Conservation (phyloP, 2,797 vertebrate genomes). For the Hippocampus kuda region DNA sequence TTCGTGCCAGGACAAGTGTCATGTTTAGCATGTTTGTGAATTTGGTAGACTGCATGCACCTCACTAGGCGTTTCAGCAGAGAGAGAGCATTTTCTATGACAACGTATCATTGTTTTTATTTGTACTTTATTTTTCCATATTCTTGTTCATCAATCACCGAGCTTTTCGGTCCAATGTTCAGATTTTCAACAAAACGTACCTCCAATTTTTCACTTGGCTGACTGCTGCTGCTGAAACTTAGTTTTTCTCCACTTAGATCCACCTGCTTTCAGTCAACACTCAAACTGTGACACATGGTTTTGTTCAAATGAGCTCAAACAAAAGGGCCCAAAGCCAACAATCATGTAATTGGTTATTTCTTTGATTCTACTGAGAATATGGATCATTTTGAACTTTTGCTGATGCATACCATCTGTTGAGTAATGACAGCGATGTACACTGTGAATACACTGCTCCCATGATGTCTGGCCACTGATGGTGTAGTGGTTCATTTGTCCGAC, state of each 20-base stretch:
- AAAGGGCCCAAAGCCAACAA: not conserved
- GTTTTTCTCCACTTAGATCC: not conserved
- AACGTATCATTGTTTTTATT: not conserved
- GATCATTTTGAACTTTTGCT: not conserved
- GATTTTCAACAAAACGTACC: not conserved
- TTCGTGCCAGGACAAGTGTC: no score
- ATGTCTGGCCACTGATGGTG: not conserved
- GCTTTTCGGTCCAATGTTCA: not conserved
- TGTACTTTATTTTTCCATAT: not conserved
- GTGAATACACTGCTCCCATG: not conserved
- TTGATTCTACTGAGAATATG: constrained; percentile 7
- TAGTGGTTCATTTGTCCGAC: not conserved
- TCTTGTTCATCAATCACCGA: not conserved
- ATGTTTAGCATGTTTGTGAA: no score
- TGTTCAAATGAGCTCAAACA: constrained; percentile 8
- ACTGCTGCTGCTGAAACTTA: not conserved
- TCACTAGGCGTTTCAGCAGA: no score
- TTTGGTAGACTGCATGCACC: no score
- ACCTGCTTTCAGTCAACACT: constrained; percentile 5
- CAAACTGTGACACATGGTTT: constrained; percentile 5
- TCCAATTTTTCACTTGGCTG: not conserved
- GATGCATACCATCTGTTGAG: constrained; percentile 1
- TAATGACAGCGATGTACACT: not conserved
- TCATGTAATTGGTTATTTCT: constrained; percentile 5
- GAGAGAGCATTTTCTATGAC: no score